Percentiles rank a stretch among this genome's conserved stretches.
phyloP scores from a whole-genome alignment of 2,113 vertebrate genomes.

The Apaloderma vittatum region DNA sequence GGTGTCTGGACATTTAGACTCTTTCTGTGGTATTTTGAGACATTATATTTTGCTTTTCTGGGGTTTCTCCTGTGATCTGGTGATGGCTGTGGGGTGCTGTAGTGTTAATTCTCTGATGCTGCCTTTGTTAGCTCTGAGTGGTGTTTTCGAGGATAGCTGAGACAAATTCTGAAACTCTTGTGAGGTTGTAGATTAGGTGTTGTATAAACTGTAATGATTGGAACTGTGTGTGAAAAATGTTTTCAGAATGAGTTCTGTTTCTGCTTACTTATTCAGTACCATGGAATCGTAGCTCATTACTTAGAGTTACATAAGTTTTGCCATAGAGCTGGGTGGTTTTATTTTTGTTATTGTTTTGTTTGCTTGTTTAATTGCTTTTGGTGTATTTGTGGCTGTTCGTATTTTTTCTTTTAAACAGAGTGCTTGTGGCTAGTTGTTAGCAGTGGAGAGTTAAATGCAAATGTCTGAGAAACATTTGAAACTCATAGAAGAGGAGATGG shows the following conservation, averaged over 20 bases:
- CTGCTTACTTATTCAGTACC: background rate
- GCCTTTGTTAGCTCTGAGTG: background rate
- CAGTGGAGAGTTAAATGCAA: background rate
- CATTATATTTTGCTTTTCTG: background rate
- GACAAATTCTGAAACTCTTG: background rate
- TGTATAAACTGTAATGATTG: background rate
- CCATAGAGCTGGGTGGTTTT: background rate
- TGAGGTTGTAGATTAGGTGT: background rate
- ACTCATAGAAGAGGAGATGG: background rate
- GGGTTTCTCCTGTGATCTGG: background rate
- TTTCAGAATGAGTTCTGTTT: background rate
- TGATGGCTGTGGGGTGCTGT: background rate
- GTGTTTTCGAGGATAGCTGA: background rate
- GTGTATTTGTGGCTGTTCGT: no score
- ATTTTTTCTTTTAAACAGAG: background rate
- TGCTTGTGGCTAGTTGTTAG: background rate
- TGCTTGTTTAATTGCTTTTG: no score
- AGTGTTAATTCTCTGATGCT: background rate
- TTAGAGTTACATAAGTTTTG: background rate
- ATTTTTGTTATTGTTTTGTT: background rate
- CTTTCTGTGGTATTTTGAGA: background rate
- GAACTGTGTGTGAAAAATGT: background rate
- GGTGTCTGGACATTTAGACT: accelerated
- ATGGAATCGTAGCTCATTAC: background rate
- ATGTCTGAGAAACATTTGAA: background rate